A percentile compares a stretch with the other conserved stretches of the same genome.
phyloP scores from a whole-genome alignment of 2,797 vertebrate species.

The Phrynocephalus forsythii region DNA sequence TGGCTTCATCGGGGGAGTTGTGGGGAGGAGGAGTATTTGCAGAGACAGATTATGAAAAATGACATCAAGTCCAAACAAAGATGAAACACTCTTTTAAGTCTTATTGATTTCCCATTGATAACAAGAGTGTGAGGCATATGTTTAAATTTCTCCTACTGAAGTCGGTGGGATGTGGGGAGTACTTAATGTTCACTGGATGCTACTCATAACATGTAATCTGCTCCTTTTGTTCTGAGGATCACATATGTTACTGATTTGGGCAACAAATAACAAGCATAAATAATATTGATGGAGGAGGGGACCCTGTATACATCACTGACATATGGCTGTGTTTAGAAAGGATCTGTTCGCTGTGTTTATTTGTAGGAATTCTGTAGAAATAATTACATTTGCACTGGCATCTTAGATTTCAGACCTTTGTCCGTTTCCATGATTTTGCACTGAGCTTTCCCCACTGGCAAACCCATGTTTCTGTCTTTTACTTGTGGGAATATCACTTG shows the following conservation, averaged over 20 bases:
- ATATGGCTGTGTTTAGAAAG: slow-evolving; percentile 22
- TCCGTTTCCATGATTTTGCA: slow-evolving; percentile 20
- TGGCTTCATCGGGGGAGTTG: neutral
- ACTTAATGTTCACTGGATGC: neutral
- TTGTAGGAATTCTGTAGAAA: slow-evolving; percentile 1
- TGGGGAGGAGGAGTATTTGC: neutral
- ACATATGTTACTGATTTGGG: slow-evolving; percentile 23
- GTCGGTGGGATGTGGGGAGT: neutral
- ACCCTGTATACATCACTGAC: slow-evolving; percentile 1
- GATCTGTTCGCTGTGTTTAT: slow-evolving; percentile 2
- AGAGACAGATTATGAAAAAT: neutral
- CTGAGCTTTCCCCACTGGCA: neutral
- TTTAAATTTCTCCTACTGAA: slow-evolving; percentile 4
- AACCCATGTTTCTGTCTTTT: neutral
- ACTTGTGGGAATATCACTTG: neutral
- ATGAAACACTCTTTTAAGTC: neutral
- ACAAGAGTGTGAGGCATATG: neutral
- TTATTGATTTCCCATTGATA: neutral
- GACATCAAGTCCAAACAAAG: neutral
- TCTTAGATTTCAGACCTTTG: slow-evolving; percentile 18
- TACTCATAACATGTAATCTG: slow-evolving; percentile 11
- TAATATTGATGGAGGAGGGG: neutral
- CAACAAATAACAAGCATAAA: slow-evolving; percentile 34
- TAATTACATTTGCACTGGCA: slow-evolving; percentile 2
- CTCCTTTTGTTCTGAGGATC: slow-evolving; percentile 26